Conservation (phyloP, 2,888 invertebrate species). For the Euphydryas editha region DNA sequence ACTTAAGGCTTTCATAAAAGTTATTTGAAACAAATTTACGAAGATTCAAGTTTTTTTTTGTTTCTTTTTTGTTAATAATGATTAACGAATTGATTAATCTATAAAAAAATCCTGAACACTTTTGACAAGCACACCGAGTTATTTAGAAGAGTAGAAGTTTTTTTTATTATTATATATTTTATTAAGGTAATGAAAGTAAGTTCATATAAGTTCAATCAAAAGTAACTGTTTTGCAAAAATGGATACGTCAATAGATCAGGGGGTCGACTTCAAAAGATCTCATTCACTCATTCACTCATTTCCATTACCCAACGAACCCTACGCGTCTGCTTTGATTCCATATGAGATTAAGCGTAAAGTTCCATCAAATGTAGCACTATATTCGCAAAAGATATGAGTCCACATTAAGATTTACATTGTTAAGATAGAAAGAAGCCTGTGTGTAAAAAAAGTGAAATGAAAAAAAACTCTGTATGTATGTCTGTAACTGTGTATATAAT, state of each 20-base stretch:
- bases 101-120: no score
- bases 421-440: no score
- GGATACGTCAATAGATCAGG: slow-evolving; percentile 32
- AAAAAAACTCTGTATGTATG: no score
- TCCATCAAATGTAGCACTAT: slow-evolving; percentile 10
- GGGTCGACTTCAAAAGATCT: slow-evolving; percentile 37
- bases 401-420: no score
- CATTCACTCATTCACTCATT: slow-evolving; percentile 39
- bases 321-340: slow-evolving; percentile 46
- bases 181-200: slow-evolving; percentile 6
- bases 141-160: background rate
- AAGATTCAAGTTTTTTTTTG: no score
- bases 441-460: no score
- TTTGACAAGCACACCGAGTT: background rate
- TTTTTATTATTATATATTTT: background rate
- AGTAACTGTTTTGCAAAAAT: slow-evolving; percentile 31
- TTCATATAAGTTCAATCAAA: slow-evolving; percentile 19
- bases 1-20: no score
- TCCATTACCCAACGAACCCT: slow-evolving; percentile 42
- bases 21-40: no score
- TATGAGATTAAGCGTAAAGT: slow-evolving; percentile 53
- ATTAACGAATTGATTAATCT: no score
- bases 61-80: no score
- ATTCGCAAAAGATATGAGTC: background rate
- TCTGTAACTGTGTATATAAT: no score